These are phyloP conservation scores for Scomber colias DNA, from an alignment of 2,113 vertebrate species.

Conservation along the genomic window DNA sequence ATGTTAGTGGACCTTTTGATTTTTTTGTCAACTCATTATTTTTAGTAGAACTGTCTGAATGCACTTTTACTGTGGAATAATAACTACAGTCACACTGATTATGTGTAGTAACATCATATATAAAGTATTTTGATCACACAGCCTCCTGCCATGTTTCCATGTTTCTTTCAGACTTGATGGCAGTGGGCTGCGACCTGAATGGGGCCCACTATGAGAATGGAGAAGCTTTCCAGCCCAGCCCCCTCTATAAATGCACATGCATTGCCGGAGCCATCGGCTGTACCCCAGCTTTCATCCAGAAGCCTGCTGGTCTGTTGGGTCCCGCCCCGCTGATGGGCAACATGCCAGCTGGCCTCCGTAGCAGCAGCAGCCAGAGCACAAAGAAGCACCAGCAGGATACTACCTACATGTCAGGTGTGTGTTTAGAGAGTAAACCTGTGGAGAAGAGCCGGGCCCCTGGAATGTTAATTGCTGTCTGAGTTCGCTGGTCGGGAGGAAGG, in stretches of 20 bases:
- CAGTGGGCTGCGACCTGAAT: conserved; percentile 94
- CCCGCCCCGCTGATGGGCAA: conserved; percentile 69
- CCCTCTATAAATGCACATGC: conserved; percentile 93
- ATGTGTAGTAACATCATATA: no score
- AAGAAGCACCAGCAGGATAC: conserved; percentile 84
- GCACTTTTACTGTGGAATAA: no score
- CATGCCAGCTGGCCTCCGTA: conserved; percentile 70
- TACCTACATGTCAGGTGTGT: conserved; percentile 92
- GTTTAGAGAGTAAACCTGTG: conserved; percentile 42
- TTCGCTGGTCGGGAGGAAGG: conserved; percentile 1
- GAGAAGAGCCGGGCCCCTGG: conserved; percentile 27
- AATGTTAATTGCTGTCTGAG: conserved; percentile 49
- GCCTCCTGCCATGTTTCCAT: background rate
- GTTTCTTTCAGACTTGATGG: conserved; percentile 89
- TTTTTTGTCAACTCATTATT: no score
- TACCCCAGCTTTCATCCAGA: conserved; percentile 88
- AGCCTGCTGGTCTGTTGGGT: conserved; percentile 79
- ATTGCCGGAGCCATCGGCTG: conserved; percentile 94
- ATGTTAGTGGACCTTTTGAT: no score
- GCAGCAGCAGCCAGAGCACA: conserved; percentile 68
- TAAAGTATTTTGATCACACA: no score
- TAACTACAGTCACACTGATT: no score
- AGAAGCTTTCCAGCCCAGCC: conserved; percentile 91
- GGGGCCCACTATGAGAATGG: conserved; percentile 91
- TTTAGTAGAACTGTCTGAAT: no score